Evolutionary conservation across 2,888 invertebrate genomes (phyloP), one percentile per base, ranked within the genome.

Genomic region (Philopedon plagiatum): DNA sequence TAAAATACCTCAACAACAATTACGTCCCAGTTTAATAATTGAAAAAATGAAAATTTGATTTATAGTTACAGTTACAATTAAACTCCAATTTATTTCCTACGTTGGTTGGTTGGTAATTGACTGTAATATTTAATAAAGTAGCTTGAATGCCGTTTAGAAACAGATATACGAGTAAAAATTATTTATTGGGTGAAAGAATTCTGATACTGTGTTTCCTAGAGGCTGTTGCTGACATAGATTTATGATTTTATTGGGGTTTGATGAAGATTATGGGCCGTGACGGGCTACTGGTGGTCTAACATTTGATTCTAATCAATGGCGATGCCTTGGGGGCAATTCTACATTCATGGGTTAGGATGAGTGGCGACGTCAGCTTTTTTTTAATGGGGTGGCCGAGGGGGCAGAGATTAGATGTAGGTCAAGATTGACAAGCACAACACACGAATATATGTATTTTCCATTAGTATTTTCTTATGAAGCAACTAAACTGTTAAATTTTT

Each of bases 131-230:
- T 15, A 29, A 29, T 29, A 18, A 15, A 29, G 29, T 54, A 54
- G 51, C 29, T 32, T 26, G n/a, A 54, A 29, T 54, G 51, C 29
- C 29, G 11, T 29, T 54, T 32, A 29, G 51, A 13, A 26, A 29
- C n/a, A 29, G 51, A 54, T 54, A 54, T 9, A 21, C 56, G 23
- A 11, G 64, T 23, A 56, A 65, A 19, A 56, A 23, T 56, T 41
- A 65, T 65, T 56, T 56, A 65, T 41, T 41, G 39, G 44, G 64
- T 34, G 54, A 56, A 65, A 56, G 64, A 65, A 65, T 56, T 26
- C 41, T 39, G 54, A 23, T 63, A 39, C 41, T 37, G 49, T 51
- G 26, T 37, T 56, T 39, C 13, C 64, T 56, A 23, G 23, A 65
- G 64, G 56, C 56, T 37, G 21, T 39, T 5, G 4, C 21, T 65